phyloP scores from a whole-genome alignment of 1,140 invertebrate genomes.

The Drosophila pachea region DNA sequence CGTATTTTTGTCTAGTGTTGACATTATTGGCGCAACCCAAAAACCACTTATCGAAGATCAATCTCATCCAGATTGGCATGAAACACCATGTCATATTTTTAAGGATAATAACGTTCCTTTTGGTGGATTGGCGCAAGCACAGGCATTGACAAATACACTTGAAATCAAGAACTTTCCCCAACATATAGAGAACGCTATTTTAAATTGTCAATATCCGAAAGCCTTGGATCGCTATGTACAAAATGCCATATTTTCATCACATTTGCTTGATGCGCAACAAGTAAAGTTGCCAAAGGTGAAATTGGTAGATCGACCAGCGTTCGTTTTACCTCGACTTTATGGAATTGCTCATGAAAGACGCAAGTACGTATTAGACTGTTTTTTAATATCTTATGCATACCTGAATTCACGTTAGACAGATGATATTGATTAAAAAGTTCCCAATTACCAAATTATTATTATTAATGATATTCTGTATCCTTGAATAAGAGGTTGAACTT shows the following conservation, averaged over 20 bases:
- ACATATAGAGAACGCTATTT: slow-evolving; percentile 79
- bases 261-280: slow-evolving; percentile 89
- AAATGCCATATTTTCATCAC: slow-evolving; percentile 84
- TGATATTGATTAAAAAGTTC: no score
- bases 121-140: slow-evolving; percentile 86
- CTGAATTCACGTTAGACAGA: no score
- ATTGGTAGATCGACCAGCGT: slow-evolving; percentile 84
- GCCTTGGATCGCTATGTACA: slow-evolving; percentile 81
- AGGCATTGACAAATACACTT: slow-evolving; percentile 87
- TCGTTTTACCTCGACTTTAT: slow-evolving; percentile 84
- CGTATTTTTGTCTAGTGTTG: slow-evolving; percentile 67
- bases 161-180: slow-evolving; percentile 83
- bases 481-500: no score
- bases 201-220: slow-evolving; percentile 79
- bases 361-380: slow-evolving; percentile 82
- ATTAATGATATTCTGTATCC: no score
- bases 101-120: slow-evolving; percentile 84
- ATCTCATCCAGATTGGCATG: slow-evolving; percentile 84
- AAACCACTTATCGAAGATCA: slow-evolving; percentile 78
- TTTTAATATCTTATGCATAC: background rate
- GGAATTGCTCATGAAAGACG: slow-evolving; percentile 85
- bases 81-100: slow-evolving; percentile 81
- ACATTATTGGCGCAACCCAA: slow-evolving; percentile 79
- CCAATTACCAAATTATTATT: no score
- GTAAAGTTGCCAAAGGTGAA: slow-evolving; percentile 86